A percentile compares a stretch with the other conserved stretches of the same genome.
Evolutionary conservation across 2,797 vertebrate genomes (phyloP).

Genomic region (Sciurus vulgaris): DNA sequence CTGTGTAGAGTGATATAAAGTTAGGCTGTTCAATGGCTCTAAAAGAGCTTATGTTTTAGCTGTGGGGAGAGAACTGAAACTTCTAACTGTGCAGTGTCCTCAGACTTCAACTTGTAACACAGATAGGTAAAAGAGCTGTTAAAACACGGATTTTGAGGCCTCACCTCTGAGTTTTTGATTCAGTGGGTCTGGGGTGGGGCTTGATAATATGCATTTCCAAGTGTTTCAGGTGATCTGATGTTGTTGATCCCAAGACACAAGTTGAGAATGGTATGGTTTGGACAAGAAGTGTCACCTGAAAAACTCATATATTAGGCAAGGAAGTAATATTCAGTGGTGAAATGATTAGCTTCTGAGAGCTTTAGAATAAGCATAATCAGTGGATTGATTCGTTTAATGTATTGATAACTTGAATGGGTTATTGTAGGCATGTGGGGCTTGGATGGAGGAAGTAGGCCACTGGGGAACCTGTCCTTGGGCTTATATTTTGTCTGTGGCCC

Average conservation of each 20-base stretch:
- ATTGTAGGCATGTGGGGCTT: too few species aligned
- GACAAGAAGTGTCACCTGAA: too few species aligned
- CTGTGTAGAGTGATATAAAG: neutral
- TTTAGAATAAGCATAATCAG: too few species aligned
- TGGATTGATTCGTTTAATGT: too few species aligned
- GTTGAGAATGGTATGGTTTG: neutral
- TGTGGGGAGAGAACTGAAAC: neutral
- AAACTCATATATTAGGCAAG: too few species aligned
- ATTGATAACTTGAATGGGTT: too few species aligned
- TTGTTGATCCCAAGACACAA: neutral
- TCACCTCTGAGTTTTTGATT: neutral
- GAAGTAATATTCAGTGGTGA: too few species aligned
- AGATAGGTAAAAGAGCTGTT: neutral
- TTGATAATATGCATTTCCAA: neutral
- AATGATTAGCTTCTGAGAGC: too few species aligned
- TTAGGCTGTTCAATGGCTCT: neutral
- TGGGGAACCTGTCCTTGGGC: too few species aligned
- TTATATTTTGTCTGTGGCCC: too few species aligned
- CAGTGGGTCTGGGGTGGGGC: neutral
- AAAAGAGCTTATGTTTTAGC: neutral
- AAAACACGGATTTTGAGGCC: neutral
- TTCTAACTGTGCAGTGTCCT: neutral
- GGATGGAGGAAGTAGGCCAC: too few species aligned
- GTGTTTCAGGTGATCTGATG: neutral
- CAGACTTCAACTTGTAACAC: neutral